Percentiles rank a stretch among this genome's conserved stretches.
Conservation (phyloP, 1,140 invertebrate genomes). For the Ditylenchus dipsaci region DNA sequence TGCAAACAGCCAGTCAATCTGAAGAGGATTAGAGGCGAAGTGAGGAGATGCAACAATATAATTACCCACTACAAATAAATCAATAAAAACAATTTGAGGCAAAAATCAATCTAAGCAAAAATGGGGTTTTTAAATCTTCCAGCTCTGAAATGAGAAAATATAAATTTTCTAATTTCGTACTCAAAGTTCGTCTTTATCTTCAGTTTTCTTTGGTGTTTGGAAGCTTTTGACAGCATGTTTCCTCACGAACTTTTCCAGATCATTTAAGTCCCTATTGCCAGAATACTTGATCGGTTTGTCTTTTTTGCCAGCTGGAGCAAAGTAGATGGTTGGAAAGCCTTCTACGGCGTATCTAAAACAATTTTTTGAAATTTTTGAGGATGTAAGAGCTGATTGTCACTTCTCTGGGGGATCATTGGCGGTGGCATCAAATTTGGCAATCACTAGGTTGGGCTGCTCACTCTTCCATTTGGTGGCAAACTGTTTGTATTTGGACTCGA, state of each 20-base stretch:
- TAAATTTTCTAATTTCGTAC: too few relatives aligned
- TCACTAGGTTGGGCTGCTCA: slow-evolving; percentile 59
- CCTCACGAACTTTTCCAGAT: slow-evolving; percentile 57
- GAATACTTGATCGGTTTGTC: slow-evolving; percentile 60
- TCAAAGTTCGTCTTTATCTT: slow-evolving; percentile 9
- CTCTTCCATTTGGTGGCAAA: slow-evolving; percentile 44
- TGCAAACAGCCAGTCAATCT: too few relatives aligned
- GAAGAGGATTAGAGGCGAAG: too few relatives aligned
- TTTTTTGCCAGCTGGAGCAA: slow-evolving; percentile 60
- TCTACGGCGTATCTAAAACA: slow-evolving; percentile 58
- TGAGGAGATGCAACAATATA: too few relatives aligned
- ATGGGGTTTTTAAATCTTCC: too few relatives aligned
- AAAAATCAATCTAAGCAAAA: too few relatives aligned
- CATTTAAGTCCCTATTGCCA: slow-evolving; percentile 60
- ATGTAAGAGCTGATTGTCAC: too few relatives aligned
- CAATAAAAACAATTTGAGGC: too few relatives aligned
- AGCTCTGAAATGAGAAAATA: too few relatives aligned
- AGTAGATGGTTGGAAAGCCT: slow-evolving; percentile 64
- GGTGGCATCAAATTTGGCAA: slow-evolving; percentile 64
- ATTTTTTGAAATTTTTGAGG: too few relatives aligned
- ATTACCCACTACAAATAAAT: too few relatives aligned
- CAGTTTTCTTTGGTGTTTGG: slow-evolving; percentile 47
- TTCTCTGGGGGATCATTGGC: slow-evolving; percentile 62
- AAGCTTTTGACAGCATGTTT: slow-evolving; percentile 56
- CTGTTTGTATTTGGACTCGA: slow-evolving; percentile 54